Percentiles rank a stretch among this genome's conserved stretches.
These are phyloP conservation scores for Allolobophora icterica DNA, from an alignment of 2,888 invertebrate genomes.

Conservation along the genomic window DNA sequence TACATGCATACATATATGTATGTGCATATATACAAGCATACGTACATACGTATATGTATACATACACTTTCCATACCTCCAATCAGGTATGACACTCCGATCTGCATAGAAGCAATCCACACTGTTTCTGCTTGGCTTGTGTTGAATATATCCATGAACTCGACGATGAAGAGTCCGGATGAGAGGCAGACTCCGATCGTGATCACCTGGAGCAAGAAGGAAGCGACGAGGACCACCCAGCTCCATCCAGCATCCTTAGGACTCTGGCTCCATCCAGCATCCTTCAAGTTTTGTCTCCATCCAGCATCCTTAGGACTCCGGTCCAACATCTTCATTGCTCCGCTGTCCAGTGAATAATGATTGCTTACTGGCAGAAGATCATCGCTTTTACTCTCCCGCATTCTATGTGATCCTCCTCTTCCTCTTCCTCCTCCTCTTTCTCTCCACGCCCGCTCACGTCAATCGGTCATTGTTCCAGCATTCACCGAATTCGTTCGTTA, in stretches of 20 bases:
- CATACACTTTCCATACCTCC: slow-evolving; percentile 2
- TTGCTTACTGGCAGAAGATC: neutral
- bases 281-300: neutral
- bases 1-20: neutral
- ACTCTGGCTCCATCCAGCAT: neutral
- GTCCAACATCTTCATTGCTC: neutral
- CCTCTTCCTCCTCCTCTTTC: neutral
- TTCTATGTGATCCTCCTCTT: neutral
- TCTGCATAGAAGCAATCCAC: slow-evolving; percentile 24
- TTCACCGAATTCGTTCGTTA: too few species aligned
- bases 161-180: slow-evolving; percentile 22
- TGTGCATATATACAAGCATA: neutral
- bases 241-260: slow-evolving; percentile 30
- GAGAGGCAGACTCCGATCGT: slow-evolving; percentile 24
- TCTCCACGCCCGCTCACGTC: neutral
- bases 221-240: slow-evolving; percentile 2
- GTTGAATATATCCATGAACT: slow-evolving; percentile 27
- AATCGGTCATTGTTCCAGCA: neutral
- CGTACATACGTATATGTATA: neutral
- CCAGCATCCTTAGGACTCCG: neutral
- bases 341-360: too few species aligned
- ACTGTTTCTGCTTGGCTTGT: neutral
- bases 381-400: neutral
- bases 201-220: slow-evolving; percentile 22
- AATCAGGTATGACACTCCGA: slow-evolving; percentile 23